Conservation (phyloP, 2,888 invertebrate species). For the Trachelus stipa region DNA sequence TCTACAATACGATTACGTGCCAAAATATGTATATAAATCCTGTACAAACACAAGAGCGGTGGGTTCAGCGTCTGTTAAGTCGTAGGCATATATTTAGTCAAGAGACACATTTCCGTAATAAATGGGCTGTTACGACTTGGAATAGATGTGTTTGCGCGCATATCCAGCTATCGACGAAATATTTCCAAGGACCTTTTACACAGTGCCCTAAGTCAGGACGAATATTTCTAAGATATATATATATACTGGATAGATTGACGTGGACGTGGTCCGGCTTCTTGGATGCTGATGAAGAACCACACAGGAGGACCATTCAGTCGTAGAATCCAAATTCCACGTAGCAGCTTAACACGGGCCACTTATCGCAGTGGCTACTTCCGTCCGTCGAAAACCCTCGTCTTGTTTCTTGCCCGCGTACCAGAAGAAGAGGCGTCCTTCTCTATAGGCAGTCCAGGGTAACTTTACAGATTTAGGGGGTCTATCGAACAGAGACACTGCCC, state of each 20-base stretch:
- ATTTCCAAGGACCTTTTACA: neutral
- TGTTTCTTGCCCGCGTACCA: neutral
- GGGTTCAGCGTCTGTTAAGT: neutral
- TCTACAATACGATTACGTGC: neutral
- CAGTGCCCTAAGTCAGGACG: neutral
- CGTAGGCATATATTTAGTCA: neutral
- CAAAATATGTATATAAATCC: neutral
- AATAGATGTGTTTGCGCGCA: neutral
- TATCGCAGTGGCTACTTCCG: conserved; percentile 25
- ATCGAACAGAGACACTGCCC: neutral
- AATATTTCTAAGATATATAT: conserved; percentile 16
- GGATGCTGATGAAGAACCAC: neutral
- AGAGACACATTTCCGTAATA: neutral
- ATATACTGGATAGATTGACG: neutral
- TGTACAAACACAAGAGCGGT: neutral
- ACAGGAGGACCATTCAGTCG: conserved; percentile 50
- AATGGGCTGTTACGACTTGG: neutral
- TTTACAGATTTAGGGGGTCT: neutral
- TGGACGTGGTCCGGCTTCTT: neutral
- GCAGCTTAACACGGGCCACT: conserved; percentile 12
- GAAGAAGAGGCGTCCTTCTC: neutral
- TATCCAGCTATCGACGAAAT: neutral
- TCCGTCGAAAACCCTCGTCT: conserved; percentile 8
- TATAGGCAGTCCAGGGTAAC: neutral
- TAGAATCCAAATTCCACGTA: conserved; percentile 42